Conservation (phyloP, 2,113 vertebrate genomes). For the Vidua macroura region DNA sequence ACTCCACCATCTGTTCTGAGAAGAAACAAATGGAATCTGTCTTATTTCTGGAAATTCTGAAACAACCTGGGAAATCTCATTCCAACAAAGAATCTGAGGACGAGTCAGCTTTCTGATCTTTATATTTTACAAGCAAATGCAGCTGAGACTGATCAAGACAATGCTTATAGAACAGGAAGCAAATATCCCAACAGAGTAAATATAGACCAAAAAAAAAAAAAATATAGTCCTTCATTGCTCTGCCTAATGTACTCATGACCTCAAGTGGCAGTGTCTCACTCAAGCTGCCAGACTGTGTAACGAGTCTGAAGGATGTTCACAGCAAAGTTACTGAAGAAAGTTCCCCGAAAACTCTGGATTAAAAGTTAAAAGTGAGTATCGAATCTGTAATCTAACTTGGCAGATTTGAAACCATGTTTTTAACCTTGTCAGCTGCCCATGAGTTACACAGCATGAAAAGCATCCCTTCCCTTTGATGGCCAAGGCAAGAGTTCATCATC, state of each 20-base stretch:
- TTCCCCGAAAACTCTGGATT: background rate
- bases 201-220: background rate
- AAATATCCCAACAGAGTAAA: background rate
- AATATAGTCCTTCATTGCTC: background rate
- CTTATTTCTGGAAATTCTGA: constrained; percentile 51
- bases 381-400: constrained; percentile 3
- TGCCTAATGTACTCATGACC: background rate
- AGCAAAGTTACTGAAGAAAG: background rate
- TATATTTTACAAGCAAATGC: background rate
- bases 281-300: background rate
- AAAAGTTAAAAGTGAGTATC: background rate
- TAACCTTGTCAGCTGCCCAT: constrained; percentile 37
- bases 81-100: background rate
- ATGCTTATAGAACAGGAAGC: background rate
- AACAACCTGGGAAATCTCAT: constrained; percentile 1
- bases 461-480: background rate
- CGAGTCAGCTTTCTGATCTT: background rate
- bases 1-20: constrained; percentile 50
- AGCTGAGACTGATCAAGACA: background rate
- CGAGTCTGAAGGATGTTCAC: background rate
- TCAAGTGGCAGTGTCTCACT: background rate
- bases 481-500: background rate
- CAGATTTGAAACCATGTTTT: constrained; percentile 7
- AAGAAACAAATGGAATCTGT: constrained; percentile 17
- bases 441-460: background rate